These are phyloP conservation scores for Sigmodon hispidus DNA, from an alignment of 2,113 vertebrate genomes.

Conservation along the genomic window DNA sequence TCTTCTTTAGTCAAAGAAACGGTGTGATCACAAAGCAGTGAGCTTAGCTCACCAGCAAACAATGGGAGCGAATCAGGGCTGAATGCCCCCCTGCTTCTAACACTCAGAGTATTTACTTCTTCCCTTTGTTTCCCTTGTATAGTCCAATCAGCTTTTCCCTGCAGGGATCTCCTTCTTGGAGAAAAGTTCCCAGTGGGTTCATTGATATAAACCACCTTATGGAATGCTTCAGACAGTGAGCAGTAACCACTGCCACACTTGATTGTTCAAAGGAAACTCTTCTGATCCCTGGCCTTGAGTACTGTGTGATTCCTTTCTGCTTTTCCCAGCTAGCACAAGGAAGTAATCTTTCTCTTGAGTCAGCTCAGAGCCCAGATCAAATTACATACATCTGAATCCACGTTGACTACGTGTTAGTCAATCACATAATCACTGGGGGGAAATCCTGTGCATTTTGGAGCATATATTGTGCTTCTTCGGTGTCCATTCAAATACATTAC, in stretches of 20 bases:
- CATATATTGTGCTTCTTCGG: conserved; percentile 21
- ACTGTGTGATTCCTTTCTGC: conserved; percentile 32
- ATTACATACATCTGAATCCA: conserved; percentile 51
- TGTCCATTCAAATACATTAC: conserved; percentile 33
- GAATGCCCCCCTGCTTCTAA: conserved; percentile 10
- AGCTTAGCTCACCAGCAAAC: conserved; percentile 15
- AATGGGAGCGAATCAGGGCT: background rate
- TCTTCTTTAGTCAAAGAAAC: conserved; percentile 50
- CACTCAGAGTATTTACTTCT: conserved; percentile 3
- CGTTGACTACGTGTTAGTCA: conserved; percentile 40
- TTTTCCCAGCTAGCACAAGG: conserved; percentile 26
- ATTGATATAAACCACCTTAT: conserved; percentile 19
- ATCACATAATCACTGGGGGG: conserved; percentile 41
- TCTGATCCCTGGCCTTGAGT: conserved; percentile 32
- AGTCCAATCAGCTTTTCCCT: conserved; percentile 40
- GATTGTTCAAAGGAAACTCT: conserved; percentile 47
- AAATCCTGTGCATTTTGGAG: conserved; percentile 46
- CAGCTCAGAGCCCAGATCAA: conserved; percentile 52
- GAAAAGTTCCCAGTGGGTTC: background rate
- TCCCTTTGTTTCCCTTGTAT: background rate
- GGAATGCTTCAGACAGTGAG: conserved; percentile 46
- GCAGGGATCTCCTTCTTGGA: background rate
- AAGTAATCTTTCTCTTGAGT: conserved; percentile 41
- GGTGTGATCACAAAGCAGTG: background rate
- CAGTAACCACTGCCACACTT: conserved; percentile 28